Evolutionary conservation across 2,888 invertebrate species (phyloP).

Genomic region (Allophyes oxyacanthae): DNA sequence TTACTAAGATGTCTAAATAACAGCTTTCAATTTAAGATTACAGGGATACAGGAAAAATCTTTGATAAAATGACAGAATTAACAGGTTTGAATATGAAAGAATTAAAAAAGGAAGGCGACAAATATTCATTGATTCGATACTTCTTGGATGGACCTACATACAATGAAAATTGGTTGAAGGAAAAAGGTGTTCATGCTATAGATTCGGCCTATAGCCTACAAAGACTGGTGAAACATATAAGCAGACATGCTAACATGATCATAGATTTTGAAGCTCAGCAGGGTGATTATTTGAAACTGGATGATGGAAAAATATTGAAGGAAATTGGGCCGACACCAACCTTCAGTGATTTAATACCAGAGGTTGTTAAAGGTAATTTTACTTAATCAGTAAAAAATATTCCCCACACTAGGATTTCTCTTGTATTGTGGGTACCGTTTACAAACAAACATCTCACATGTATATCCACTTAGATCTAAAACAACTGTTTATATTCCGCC

Average conservation of each 20-base stretch:
- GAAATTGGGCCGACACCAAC: slow-evolving; percentile 67
- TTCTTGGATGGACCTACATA: slow-evolving; percentile 75
- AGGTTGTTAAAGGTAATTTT: slow-evolving; percentile 49
- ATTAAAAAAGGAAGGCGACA: slow-evolving; percentile 72
- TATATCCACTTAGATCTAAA: too few species aligned
- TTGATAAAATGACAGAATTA: slow-evolving; percentile 73
- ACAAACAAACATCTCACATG: too few species aligned
- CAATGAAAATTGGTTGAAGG: slow-evolving; percentile 67
- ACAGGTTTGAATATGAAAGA: slow-evolving; percentile 76
- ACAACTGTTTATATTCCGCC: too few species aligned
- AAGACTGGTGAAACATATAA: slow-evolving; percentile 70
- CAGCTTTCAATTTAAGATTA: slow-evolving; percentile 63
- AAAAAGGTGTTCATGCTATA: slow-evolving; percentile 68
- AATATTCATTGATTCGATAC: slow-evolving; percentile 72
- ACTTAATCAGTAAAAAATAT: too few species aligned
- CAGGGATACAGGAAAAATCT: slow-evolving; percentile 68
- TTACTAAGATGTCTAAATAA: not conserved
- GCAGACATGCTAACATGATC: slow-evolving; percentile 63
- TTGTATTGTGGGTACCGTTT: too few species aligned
- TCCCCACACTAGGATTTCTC: too few species aligned
- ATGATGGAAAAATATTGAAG: slow-evolving; percentile 58
- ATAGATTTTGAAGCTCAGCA: slow-evolving; percentile 55
- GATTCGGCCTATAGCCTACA: slow-evolving; percentile 73
- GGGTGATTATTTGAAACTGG: slow-evolving; percentile 53
- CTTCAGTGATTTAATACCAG: slow-evolving; percentile 59